phyloP scores from a whole-genome alignment of 2,113 vertebrate species.

The Muntiacus reevesi region DNA sequence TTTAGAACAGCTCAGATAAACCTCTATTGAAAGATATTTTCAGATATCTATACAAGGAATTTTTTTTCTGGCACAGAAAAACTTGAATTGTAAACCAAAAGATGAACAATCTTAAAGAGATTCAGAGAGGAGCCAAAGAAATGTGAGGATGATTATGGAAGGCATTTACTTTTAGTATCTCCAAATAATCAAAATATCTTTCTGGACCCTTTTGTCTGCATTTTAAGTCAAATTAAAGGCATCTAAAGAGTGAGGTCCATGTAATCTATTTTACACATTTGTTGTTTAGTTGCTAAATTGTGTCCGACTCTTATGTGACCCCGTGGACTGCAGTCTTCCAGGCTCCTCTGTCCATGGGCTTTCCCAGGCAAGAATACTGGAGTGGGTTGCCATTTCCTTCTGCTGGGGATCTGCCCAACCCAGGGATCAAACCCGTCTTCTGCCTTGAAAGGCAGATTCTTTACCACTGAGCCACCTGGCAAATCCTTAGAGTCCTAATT shows the following conservation, averaged over 20 bases:
- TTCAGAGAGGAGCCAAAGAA: background rate
- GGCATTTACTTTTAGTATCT: background rate
- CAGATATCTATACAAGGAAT: background rate
- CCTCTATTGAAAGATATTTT: background rate
- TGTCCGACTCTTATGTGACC: background rate
- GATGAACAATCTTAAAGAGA: background rate
- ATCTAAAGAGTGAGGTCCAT: background rate
- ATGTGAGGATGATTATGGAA: background rate
- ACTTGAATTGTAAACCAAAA: background rate
- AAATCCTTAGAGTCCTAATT: background rate
- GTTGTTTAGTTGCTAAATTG: background rate
- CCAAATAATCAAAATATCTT: background rate
- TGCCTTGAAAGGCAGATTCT: background rate
- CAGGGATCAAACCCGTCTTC: background rate
- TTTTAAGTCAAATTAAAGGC: background rate
- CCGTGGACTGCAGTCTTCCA: background rate
- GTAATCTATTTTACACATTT: background rate
- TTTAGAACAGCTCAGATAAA: background rate
- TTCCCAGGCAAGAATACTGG: background rate
- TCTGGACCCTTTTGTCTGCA: background rate
- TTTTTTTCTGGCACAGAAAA: background rate
- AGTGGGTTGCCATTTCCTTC: background rate
- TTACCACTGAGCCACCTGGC: background rate
- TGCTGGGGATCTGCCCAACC: background rate
- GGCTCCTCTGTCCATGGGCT: background rate